phyloP scores from a whole-genome alignment of 2,888 invertebrate species.

The Andrena flavipes region DNA sequence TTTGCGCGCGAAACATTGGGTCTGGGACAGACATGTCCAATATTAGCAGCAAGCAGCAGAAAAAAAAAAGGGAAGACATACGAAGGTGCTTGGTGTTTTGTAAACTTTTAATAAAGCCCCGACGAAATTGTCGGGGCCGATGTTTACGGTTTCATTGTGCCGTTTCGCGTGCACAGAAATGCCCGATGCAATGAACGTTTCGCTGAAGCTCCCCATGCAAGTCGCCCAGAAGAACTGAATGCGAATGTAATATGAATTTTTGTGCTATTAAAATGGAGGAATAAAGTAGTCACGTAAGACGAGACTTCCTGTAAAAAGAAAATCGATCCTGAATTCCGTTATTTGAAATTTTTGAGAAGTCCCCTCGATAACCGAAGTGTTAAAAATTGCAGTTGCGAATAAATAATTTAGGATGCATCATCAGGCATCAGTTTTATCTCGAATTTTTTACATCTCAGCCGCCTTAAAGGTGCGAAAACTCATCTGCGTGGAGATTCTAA shows the following conservation, averaged over 20 bases:
- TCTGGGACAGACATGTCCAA: neutral
- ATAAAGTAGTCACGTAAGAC: neutral
- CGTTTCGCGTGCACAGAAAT: constrained; percentile 22
- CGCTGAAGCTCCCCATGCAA: neutral
- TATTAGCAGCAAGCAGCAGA: neutral
- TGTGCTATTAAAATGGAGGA: neutral
- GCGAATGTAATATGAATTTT: neutral
- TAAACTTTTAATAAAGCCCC: constrained; percentile 53
- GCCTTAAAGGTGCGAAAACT: neutral
- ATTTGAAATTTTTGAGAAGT: too few relatives aligned
- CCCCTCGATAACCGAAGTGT: too few relatives aligned
- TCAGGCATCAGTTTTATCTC: neutral
- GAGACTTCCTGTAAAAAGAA: neutral
- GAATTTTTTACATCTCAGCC: neutral
- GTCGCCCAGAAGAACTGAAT: neutral
- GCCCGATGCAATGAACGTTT: constrained; percentile 13
- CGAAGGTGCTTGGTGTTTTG: constrained; percentile 18
- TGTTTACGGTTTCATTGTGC: constrained; percentile 46
- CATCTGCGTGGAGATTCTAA: neutral
- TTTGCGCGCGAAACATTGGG: neutral
- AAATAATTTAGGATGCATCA: neutral
- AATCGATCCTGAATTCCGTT: too few relatives aligned
- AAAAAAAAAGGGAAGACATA: neutral
- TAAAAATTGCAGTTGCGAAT: too few relatives aligned
- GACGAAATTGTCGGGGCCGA: constrained; percentile 31